phyloP scores from a whole-genome alignment of 1,140 invertebrate species.

The Pseudomyrmex concolor region DNA sequence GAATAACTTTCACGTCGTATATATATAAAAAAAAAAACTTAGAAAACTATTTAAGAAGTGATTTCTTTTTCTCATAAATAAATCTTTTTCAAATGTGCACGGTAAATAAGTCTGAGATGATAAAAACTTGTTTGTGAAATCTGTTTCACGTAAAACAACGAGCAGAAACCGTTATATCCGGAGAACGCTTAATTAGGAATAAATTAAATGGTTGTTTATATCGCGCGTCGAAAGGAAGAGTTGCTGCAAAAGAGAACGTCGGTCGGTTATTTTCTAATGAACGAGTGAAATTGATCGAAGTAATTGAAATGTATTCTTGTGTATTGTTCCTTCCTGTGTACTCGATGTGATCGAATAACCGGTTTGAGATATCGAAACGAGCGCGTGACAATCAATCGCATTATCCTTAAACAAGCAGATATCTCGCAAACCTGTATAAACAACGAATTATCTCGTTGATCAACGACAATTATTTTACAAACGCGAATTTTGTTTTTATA shows the following conservation, averaged over 20 bases:
- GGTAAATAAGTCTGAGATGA: too few relatives aligned
- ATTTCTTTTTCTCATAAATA: too few relatives aligned
- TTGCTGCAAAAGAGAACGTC: slow-evolving; percentile 18
- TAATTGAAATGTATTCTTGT: slow-evolving; percentile 48
- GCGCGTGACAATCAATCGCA: slow-evolving; percentile 27
- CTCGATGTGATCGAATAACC: slow-evolving; percentile 20
- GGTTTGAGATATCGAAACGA: slow-evolving; percentile 9
- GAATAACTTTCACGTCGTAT: too few relatives aligned
- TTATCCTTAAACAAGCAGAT: slow-evolving; percentile 11
- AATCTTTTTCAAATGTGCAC: too few relatives aligned
- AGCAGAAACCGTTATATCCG: neutral
- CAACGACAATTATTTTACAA: neutral
- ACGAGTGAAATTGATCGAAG: slow-evolving; percentile 44
- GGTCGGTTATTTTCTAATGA: slow-evolving; percentile 37
- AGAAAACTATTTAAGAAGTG: too few relatives aligned
- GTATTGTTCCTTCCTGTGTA: neutral
- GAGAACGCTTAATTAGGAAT: slow-evolving; percentile 26
- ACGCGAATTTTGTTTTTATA: neutral
- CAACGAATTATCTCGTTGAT: neutral
- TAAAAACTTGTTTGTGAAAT: too few relatives aligned
- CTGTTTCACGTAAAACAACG: neutral
- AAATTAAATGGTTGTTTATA: neutral
- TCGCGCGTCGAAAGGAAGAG: slow-evolving; percentile 9
- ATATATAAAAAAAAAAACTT: too few relatives aligned
- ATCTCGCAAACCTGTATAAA: slow-evolving; percentile 6